Conservation (phyloP, 2,888 invertebrate species). For the Nephrotoma appendiculata region DNA sequence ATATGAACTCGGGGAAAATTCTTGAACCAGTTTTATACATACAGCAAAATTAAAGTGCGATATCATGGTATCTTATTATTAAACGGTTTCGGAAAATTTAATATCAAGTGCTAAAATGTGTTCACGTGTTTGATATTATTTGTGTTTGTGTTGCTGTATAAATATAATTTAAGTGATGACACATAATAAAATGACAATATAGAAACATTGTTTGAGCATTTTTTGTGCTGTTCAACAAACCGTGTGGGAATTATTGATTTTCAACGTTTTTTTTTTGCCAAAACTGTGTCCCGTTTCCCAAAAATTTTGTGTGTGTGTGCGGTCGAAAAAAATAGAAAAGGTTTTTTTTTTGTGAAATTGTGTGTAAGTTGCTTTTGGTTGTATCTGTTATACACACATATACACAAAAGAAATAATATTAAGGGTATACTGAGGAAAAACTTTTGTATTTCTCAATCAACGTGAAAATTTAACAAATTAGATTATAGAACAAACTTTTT, state of each 20-base stretch:
- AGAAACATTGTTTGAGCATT: background rate
- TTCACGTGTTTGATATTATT: background rate
- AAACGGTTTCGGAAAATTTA: background rate
- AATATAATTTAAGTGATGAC: background rate
- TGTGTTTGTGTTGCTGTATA: no score
- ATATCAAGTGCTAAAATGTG: background rate
- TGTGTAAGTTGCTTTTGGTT: background rate
- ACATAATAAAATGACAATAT: background rate
- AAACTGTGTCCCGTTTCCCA: background rate
- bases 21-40: background rate
- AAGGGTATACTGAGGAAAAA: background rate
- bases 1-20: background rate
- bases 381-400: no score
- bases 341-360: background rate
- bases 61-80: background rate
- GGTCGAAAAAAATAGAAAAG: background rate
- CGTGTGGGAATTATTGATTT: background rate
- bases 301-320: background rate
- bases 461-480: background rate
- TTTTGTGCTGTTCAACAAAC: background rate
- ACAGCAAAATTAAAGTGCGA: background rate
- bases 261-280: background rate
- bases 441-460: background rate
- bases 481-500: background rate
- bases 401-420: background rate